A percentile compares a stretch with the other conserved stretches of the same genome.
Evolutionary conservation across 2,113 vertebrate species (phyloP).

Genomic region (Ochotona princeps): DNA sequence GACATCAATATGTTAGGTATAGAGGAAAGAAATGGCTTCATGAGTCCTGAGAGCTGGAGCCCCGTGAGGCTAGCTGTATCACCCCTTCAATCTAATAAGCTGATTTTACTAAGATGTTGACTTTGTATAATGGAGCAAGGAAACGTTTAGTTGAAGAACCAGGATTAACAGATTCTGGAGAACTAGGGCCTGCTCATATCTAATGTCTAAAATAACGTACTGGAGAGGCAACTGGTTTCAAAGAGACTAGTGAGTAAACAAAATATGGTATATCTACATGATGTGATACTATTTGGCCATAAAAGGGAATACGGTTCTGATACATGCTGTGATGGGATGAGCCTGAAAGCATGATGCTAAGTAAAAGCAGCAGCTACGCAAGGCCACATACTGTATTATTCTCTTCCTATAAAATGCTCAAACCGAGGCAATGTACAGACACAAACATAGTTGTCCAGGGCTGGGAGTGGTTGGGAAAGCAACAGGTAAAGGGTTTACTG

Average conservation of each 20-base stretch:
- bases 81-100: too few relatives aligned
- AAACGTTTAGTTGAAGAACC: too few relatives aligned
- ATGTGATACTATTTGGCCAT: neutral
- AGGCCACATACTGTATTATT: neutral
- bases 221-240: too few relatives aligned
- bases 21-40: too few relatives aligned
- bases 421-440: neutral
- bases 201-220: too few relatives aligned
- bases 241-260: neutral
- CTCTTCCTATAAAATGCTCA: neutral
- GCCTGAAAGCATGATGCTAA: neutral
- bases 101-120: too few relatives aligned
- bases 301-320: neutral
- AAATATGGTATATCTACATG: neutral
- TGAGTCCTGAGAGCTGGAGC: too few relatives aligned
- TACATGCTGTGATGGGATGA: neutral
- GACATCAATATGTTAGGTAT: too few relatives aligned
- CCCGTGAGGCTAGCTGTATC: too few relatives aligned
- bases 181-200: too few relatives aligned
- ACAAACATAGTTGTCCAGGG: neutral
- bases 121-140: too few relatives aligned
- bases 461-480: neutral
- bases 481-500: neutral
- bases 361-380: slow-evolving; percentile 29
- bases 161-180: too few relatives aligned